Percentiles rank a stretch among this genome's conserved stretches.
These are phyloP conservation scores for Aphrophora alni DNA, from an alignment of 2,888 invertebrate species.

Conservation along the genomic window DNA sequence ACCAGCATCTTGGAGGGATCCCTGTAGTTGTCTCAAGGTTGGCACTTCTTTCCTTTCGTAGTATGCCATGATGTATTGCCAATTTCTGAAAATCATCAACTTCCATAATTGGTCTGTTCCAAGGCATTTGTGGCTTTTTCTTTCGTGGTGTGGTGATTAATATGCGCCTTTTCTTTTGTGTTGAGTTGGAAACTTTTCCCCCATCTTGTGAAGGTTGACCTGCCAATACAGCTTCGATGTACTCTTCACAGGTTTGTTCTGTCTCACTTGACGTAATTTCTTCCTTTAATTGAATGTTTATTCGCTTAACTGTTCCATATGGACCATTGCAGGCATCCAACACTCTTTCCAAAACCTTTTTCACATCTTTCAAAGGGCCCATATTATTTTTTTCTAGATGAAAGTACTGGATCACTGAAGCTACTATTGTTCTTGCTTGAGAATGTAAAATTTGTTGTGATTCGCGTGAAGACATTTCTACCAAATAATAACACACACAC, in stretches of 20 bases:
- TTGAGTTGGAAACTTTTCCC: background rate
- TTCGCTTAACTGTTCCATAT: background rate
- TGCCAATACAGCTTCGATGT: background rate
- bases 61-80: background rate
- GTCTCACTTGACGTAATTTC: background rate
- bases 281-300: background rate
- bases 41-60: background rate
- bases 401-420: no score
- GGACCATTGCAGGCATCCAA: background rate
- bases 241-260: background rate
- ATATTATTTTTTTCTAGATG: no score
- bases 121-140: background rate
- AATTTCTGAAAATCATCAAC: background rate
- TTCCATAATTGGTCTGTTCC: background rate
- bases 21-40: background rate
- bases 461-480: no score
- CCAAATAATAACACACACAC: no score
- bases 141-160: background rate
- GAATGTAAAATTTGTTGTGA: no score
- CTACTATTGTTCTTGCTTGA: no score
- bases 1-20: background rate
- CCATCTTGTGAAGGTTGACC: background rate
- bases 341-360: no score
- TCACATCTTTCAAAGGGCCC: no score
- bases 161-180: background rate